These are phyloP conservation scores for Heptranchias perlo DNA, from an alignment of 2,113 vertebrate genomes.

Conservation along the genomic window DNA sequence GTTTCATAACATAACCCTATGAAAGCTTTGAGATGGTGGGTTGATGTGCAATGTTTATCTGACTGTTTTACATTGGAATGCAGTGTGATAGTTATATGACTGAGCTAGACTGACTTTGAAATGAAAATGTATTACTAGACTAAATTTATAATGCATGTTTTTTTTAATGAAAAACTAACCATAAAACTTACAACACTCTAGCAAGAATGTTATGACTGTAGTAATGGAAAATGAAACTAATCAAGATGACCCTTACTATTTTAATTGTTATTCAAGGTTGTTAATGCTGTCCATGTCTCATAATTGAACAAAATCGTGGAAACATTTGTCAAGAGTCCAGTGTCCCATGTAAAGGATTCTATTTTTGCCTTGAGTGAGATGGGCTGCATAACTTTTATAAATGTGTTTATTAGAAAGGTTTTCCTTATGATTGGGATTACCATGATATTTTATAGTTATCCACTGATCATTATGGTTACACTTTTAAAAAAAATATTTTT, in stretches of 20 bases:
- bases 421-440: neutral
- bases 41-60: neutral
- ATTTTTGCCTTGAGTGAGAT: neutral
- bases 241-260: neutral
- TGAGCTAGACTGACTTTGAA: neutral
- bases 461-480: neutral
- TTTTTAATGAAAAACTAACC: neutral
- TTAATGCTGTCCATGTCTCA: neutral
- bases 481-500: neutral
- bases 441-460: neutral
- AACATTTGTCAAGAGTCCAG: neutral
- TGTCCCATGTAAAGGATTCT: neutral
- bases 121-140: neutral
- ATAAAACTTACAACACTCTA: no score
- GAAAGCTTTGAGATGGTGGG: neutral
- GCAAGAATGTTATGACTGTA: neutral
- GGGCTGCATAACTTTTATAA: neutral
- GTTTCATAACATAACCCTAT: neutral
- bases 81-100: neutral
- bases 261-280: neutral
- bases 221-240: neutral
- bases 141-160: neutral
- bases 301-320: neutral
- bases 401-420: neutral
- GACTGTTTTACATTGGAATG: neutral